Evolutionary conservation across 1,140 invertebrate genomes (phyloP), one percentile per base, ranked within the genome.

Genomic region (Diabrotica undecimpunctata): DNA sequence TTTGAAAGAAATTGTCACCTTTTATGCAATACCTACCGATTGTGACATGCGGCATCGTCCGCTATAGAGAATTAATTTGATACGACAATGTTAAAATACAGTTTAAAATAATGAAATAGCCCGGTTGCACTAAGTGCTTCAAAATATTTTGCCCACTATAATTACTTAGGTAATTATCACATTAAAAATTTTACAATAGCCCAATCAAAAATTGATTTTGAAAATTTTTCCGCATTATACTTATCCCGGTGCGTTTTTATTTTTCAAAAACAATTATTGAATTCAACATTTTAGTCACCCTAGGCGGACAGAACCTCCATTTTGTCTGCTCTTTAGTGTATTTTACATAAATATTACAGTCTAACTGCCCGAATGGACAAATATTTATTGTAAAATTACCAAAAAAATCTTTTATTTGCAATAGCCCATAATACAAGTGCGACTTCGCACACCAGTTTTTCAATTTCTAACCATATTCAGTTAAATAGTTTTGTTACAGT

Each of bases 331-430:
- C 8, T 61, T 67, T 55, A 73, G 71, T 72, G 76, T 79, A 74
- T 77, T 78, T 77, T 78, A 77, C 77, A 77, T 75, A 78, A 77
- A 77, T 78, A 78, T 77, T 72, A 67, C 65, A 72, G 76, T 77
- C 75, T 75, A 75, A 68, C 54, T 75, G 77, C 77, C 77, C 77
- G 77, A 79, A 75, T 71, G 70, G 77, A 78, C 77, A 70, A 73
- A 76, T 77, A 79, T 78, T 77, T 79, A 77, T 77, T 74, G 77
- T 79, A 79, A 79, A 79, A 78, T 79, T 76, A 77, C 77, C 69
- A 70, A 72, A 70, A 70, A 25, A 61, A 72, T 71, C 62, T 63
- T 72, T 74, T 70, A 62, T 71, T 75, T 75, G 72, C 74, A 75
- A 75, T 74, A 74, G 72, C 69, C 69, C 71, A 74, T 67, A 67